Conservation (phyloP, 2,888 invertebrate genomes). For the Chironomus riparius region DNA sequence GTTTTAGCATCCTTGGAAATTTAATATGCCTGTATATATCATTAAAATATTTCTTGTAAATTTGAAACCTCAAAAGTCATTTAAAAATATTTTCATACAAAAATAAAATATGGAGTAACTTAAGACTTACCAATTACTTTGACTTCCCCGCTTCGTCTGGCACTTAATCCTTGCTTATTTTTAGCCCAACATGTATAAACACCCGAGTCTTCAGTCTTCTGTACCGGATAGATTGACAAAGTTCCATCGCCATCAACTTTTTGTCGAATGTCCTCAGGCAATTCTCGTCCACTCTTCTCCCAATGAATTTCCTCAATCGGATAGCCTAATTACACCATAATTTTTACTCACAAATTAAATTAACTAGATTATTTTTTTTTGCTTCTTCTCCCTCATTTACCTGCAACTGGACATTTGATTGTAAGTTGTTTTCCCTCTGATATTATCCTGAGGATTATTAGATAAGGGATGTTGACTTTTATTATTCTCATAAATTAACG, state of each 20-base stretch:
- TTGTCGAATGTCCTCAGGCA: conserved; percentile 72
- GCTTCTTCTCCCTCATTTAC: background rate
- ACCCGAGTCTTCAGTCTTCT: conserved; percentile 64
- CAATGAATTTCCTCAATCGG: conserved; percentile 72
- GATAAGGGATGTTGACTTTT: background rate
- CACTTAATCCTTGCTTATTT: conserved; percentile 68
- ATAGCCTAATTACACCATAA: conserved; percentile 43
- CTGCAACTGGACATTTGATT: conserved; percentile 59
- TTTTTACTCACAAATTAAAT: background rate
- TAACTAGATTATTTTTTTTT: too few species aligned
- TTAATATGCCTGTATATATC: background rate
- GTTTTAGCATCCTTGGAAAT: too few species aligned
- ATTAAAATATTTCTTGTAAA: background rate
- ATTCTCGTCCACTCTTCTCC: conserved; percentile 62
- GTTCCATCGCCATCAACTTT: conserved; percentile 66
- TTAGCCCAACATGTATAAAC: conserved; percentile 72
- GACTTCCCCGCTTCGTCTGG: conserved; percentile 62
- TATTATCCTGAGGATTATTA: background rate
- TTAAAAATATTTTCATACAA: too few species aligned
- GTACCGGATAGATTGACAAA: conserved; percentile 63
- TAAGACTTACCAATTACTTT: conserved; percentile 60
- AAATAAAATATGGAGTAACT: background rate
- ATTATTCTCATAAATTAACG: background rate
- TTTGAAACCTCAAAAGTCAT: background rate
- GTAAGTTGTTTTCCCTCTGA: background rate